Base-by-base conservation (phyloP, 2,113 vertebrate species). In the Columba livia region DNA sequence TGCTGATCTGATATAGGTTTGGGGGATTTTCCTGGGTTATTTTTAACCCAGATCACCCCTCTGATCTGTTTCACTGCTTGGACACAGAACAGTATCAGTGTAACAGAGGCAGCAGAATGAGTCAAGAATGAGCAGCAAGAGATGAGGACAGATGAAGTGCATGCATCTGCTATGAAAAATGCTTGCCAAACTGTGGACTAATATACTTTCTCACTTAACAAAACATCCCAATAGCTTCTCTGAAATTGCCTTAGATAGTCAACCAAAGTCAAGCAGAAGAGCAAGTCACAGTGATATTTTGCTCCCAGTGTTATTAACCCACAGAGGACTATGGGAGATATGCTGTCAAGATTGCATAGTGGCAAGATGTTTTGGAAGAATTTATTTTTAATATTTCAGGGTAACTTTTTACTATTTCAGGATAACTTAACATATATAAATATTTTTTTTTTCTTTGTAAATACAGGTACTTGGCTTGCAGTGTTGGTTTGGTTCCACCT, bases 161-260 rank as follows among this genome's bases (percentile, higher is more conserved):
- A 75, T 0, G 0, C 64, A 85, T 88, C 62, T 82, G 88, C 74
- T 72, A 14, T 53, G 53, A 90, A 90, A 94, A 66, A 25, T 12
- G 7, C 31, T 71, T 96, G 74, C 75, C 71, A 75, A 79, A 80
- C 62, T 79, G 19, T 60, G 25, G 79, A 72, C 47, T 85, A 85
- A 65, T 44, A 56, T 9, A 75, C 61, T 92, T 81, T 72, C 64
- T 85, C 53, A 56, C 28, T 79, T 79, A 88, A 77, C 42, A 89
- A 75, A 62, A 69, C 61, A 81, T 70, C 58, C 66, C n/a, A 66
- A 40, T 11, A 40, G 25, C 71, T 88, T 31, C 44, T 91, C 83
- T 93, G 71, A 92, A 90, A 88, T 66, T 91, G 79, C 88, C 67
- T 93, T 93, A 88, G 85, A 88, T 93, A 75, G 88, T 79, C 58